Evolutionary conservation across 2,888 invertebrate species (phyloP).

Genomic region (Metellina segmentata): DNA sequence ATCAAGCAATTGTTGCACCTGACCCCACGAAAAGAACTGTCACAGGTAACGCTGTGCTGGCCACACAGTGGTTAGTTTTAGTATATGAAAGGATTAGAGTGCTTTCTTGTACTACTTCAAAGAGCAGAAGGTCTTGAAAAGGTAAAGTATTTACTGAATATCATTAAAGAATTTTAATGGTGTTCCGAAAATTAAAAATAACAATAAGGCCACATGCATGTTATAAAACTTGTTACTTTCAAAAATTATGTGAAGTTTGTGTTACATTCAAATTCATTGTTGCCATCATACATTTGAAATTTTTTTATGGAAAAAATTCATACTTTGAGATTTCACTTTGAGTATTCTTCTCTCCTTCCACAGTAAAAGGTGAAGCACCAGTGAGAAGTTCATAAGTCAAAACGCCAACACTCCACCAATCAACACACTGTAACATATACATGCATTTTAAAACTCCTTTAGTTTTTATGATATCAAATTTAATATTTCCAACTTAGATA

Average conservation of each 20-base stretch:
- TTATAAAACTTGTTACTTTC: neutral
- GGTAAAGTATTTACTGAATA: no score
- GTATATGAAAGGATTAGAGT: no score
- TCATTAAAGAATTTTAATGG: no score
- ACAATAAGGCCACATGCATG: neutral
- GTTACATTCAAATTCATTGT: neutral
- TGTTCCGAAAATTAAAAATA: neutral
- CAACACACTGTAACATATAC: slow-evolving; percentile 88
- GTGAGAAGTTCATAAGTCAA: slow-evolving; percentile 97
- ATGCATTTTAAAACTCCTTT: neutral
- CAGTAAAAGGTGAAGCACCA: slow-evolving; percentile 98
- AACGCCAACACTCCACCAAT: slow-evolving; percentile 99
- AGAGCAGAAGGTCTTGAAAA: no score
- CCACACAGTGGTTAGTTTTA: no score
- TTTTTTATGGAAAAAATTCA: slow-evolving; percentile 59
- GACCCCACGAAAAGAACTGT: no score
- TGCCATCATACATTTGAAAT: neutral
- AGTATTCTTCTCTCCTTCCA: slow-evolving; percentile 95
- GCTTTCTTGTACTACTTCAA: no score
- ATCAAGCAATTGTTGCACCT: no score
- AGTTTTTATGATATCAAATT: neutral
- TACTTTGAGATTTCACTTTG: slow-evolving; percentile 95
- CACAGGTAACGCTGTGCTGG: no score
- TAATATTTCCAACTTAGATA: neutral
- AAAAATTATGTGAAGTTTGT: neutral